A percentile compares a stretch with the other conserved stretches of the same genome.
phyloP scores from a whole-genome alignment of 2,888 invertebrate genomes.

The Hoplodrina blanda region DNA sequence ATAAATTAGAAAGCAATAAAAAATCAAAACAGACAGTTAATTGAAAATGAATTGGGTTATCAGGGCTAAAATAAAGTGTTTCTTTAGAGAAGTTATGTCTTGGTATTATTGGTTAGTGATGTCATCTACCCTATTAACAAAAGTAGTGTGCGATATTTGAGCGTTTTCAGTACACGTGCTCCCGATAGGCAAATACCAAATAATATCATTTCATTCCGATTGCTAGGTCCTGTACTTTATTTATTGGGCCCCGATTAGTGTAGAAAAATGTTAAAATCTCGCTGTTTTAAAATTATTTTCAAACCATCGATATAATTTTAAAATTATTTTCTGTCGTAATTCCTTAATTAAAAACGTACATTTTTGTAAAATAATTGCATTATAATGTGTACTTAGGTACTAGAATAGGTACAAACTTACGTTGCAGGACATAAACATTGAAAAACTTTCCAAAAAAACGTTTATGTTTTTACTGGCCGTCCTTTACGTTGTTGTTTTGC shows the following conservation, averaged over 20 bases:
- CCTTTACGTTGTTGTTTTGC: no score
- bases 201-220: slow-evolving; percentile 33
- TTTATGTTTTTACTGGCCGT: neutral
- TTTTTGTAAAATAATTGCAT: slow-evolving; percentile 1
- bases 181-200: slow-evolving; percentile 9
- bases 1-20: no score
- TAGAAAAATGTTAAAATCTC: neutral
- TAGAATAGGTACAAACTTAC: neutral
- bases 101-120: no score
- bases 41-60: no score
- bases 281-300: neutral
- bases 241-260: slow-evolving; percentile 17
- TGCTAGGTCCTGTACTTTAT: neutral
- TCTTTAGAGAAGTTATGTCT: no score
- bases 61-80: no score
- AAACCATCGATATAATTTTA: slow-evolving; percentile 23
- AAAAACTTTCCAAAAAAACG: neutral
- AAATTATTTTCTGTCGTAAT: neutral
- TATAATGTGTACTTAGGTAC: neutral
- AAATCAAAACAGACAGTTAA: no score
- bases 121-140: no score
- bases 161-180: slow-evolving; percentile 6
- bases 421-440: neutral
- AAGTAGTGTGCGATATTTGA: slow-evolving; percentile 36
- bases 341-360: neutral